A percentile compares a stretch with the other conserved stretches of the same genome.
phyloP scores from a whole-genome alignment of 2,888 invertebrate genomes.

The Sarcophaga rosellei region DNA sequence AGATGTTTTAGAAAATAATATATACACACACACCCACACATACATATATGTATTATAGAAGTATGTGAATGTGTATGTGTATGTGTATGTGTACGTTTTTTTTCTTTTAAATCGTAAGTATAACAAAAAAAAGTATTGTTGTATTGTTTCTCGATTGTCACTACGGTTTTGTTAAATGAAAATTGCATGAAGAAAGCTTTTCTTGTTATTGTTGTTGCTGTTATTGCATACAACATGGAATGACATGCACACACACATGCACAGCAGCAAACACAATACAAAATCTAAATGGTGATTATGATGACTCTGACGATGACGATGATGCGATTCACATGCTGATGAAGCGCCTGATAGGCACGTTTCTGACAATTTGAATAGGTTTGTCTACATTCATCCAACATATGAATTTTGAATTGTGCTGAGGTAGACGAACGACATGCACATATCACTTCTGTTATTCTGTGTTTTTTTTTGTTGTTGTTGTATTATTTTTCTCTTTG shows the following conservation, averaged over 20 bases:
- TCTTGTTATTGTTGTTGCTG: conserved; percentile 4
- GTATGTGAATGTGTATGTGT: neutral
- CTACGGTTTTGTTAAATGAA: conserved; percentile 52
- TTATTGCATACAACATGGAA: conserved; percentile 29
- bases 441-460: conserved; percentile 35
- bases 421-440: conserved; percentile 62
- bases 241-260: neutral
- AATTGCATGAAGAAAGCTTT: conserved; percentile 48
- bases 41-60: neutral
- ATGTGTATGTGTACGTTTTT: neutral
- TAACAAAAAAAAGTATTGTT: conserved; percentile 4
- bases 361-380: conserved; percentile 68
- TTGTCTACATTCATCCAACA: conserved; percentile 65
- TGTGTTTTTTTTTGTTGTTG: neutral
- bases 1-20: neutral
- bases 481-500: neutral
- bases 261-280: conserved; percentile 31
- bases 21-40: neutral
- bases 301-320: conserved; percentile 50
- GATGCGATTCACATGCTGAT: conserved; percentile 66
- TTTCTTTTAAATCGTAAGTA: neutral
- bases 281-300: conserved; percentile 54
- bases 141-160: conserved; percentile 62
- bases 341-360: conserved; percentile 67
- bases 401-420: conserved; percentile 66